Evolutionary conservation across 2,888 invertebrate genomes (phyloP), one percentile per base, ranked within the genome.

Genomic region (Athalia rosae): DNA sequence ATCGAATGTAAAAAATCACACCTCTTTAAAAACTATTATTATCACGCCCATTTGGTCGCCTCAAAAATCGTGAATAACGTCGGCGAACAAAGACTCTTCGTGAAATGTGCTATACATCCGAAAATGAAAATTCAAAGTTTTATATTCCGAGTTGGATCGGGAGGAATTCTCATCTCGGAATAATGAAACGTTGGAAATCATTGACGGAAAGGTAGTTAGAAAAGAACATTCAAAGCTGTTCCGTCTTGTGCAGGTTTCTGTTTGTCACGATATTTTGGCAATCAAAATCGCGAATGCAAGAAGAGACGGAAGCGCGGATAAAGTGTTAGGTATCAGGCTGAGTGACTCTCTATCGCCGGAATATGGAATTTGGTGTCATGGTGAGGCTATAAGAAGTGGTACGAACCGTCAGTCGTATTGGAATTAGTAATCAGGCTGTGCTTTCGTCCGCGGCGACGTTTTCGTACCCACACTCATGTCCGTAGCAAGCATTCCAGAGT

Each of bases 291-390:
- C 43, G 43, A 53, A 56, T 76, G 45, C 28, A 2, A 6, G 11
- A 53, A 56, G 56, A 47, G 56, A 66, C 11, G 28, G 76, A 13
- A 66, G 63, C 28, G 61, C 69, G 59, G 48, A 43, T 11, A 53
- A 45, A 71, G 73, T 41, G 50, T 41, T 62, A 13, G 78, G 67
- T 78, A 80, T 76, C 79, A 77, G 74, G 78, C 66, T 67, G 69
- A 69, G 61, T 69, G 79, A 58, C 79, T 77, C 78, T 79, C 79
- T 79, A 79, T 77, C 79, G 79, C 84, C 41, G 62, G 84, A 87
- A 88, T 88, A 88, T 88, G 85, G 88, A 86, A 88, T 88, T 88
- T 87, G 88, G 88, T 88, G 88, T 88, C 88, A 87, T 85, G 84
- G 81, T 84, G 82, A 84, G 83, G 78, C 82, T 79, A 79, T 28